Conservation (phyloP, 2,888 invertebrate species). For the Euproctis similis region DNA sequence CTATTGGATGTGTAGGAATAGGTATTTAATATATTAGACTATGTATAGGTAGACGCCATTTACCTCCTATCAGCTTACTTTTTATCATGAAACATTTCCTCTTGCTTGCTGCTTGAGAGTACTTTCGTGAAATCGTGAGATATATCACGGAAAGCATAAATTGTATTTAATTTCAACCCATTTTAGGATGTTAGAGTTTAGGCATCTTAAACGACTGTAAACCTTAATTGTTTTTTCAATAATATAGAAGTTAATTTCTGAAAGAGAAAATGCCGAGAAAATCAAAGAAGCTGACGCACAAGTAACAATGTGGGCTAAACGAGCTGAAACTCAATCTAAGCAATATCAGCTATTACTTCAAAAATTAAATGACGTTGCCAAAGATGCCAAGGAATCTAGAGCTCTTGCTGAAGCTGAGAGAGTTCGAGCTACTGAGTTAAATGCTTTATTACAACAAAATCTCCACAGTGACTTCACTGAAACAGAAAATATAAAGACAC, state of each 20-base stretch:
- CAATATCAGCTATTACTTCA: conserved; percentile 54
- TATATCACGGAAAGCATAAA: too few species aligned
- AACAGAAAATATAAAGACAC: conserved; percentile 9
- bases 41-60: too few species aligned
- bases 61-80: too few species aligned
- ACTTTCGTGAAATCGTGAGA: too few species aligned
- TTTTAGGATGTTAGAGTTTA: too few species aligned
- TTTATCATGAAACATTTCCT: too few species aligned
- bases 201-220: neutral
- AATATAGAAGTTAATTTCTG: conserved; percentile 40
- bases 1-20: too few species aligned
- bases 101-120: too few species aligned
- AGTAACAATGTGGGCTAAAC: conserved; percentile 48
- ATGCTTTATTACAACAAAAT: conserved; percentile 41
- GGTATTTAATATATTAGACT: too few species aligned
- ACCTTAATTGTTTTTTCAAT: neutral
- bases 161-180: too few species aligned
- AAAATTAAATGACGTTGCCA: conserved; percentile 51
- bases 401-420: conserved; percentile 46
- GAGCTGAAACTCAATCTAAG: conserved; percentile 50
- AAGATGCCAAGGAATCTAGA: conserved; percentile 49
- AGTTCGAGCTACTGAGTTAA: conserved; percentile 41
- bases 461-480: conserved; percentile 21
- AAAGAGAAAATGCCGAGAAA: conserved; percentile 36
- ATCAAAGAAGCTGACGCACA: conserved; percentile 49